phyloP scores from a whole-genome alignment of 2,113 vertebrate genomes.

The Saccopteryx bilineata region DNA sequence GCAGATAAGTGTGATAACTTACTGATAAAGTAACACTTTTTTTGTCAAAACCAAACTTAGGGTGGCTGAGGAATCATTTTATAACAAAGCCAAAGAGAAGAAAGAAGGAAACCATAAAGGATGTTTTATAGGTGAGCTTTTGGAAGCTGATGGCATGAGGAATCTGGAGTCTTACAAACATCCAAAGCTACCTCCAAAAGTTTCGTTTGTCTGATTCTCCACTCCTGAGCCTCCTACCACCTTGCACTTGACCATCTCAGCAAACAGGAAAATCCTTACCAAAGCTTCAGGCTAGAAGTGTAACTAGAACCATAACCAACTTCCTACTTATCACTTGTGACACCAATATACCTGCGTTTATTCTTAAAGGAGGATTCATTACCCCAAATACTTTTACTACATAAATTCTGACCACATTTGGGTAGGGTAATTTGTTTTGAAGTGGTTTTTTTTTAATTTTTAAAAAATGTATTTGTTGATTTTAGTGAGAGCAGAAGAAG shows the following conservation, averaged over 20 bases:
- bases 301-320: neutral
- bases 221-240: neutral
- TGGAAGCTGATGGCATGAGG: neutral
- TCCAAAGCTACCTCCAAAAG: neutral
- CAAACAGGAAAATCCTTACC: neutral
- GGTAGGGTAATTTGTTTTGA: slow-evolving; percentile 13
- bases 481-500: no score
- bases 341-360: neutral
- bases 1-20: neutral
- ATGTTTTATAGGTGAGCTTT: neutral
- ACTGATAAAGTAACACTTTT: slow-evolving; percentile 1
- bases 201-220: neutral
- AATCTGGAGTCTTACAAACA: neutral
- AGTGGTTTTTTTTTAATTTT: neutral
- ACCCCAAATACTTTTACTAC: neutral
- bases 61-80: neutral
- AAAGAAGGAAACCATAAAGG: neutral
- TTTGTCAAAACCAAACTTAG: neutral
- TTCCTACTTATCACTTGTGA: neutral
- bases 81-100: neutral
- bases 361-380: slow-evolving; percentile 24
- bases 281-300: neutral
- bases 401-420: neutral
- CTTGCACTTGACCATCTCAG: neutral
- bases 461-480: no score